These are phyloP conservation scores for Drosophila busckii DNA, from an alignment of 1,140 invertebrate species.

Conservation along the genomic window DNA sequence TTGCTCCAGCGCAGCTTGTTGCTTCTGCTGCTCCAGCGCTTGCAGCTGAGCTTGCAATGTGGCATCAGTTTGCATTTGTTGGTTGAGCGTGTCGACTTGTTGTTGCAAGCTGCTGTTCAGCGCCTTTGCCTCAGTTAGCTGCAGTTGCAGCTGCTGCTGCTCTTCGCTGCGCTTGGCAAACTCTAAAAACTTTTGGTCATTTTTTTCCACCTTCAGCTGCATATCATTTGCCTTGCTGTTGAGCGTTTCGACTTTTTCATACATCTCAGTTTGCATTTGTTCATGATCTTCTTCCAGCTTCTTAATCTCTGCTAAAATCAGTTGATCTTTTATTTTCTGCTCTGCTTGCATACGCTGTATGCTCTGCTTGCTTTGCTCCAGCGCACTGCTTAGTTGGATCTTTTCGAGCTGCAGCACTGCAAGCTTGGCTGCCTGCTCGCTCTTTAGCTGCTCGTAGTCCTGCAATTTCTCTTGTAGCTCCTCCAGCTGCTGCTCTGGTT, in stretches of 20 bases:
- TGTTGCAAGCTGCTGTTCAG: too few relatives aligned
- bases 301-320: too few relatives aligned
- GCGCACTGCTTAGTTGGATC: neutral
- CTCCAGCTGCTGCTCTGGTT: neutral
- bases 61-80: neutral
- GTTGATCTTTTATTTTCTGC: too few relatives aligned
- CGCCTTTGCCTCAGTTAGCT: too few relatives aligned
- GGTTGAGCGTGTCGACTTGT: too few relatives aligned
- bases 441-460: slow-evolving; percentile 14
- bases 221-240: too few relatives aligned
- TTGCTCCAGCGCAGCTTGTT: too few relatives aligned
- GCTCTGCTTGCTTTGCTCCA: slow-evolving; percentile 6
- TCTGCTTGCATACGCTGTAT: neutral
- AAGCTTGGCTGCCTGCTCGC: neutral
- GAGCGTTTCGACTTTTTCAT: neutral
- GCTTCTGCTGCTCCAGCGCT: neutral
- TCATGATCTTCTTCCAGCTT: neutral
- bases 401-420: slow-evolving; percentile 29
- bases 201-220: too few relatives aligned
- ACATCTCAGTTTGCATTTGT: neutral
- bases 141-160: too few relatives aligned
- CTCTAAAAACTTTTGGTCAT: too few relatives aligned
- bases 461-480: slow-evolving; percentile 18
- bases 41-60: too few relatives aligned
- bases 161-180: too few relatives aligned